A percentile compares a stretch with the other conserved stretches of the same genome.
These are phyloP conservation scores for Eulemur coronatus DNA, from an alignment of 2,797 vertebrate species.

Conservation along the genomic window DNA sequence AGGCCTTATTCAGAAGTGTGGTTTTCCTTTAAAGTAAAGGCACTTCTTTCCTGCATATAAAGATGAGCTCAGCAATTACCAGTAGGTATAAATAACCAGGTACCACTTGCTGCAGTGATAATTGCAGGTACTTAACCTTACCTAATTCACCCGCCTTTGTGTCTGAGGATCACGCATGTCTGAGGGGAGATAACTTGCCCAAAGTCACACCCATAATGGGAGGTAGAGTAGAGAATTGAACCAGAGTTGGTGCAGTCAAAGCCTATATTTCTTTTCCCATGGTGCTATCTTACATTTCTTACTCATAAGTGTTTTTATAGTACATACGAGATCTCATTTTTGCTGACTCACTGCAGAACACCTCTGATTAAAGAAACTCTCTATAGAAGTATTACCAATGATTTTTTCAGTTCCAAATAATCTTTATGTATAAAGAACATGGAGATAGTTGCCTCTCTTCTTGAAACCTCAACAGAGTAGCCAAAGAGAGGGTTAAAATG, in stretches of 20 bases:
- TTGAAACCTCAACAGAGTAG: neutral
- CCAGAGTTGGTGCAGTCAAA: neutral
- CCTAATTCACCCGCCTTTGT: neutral
- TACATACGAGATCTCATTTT: neutral
- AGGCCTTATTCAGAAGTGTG: neutral
- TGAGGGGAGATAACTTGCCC: neutral
- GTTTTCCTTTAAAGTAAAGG: neutral
- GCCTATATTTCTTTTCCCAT: fast-evolving
- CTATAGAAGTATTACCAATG: neutral
- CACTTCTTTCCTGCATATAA: neutral
- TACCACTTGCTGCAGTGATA: neutral
- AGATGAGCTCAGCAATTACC: neutral
- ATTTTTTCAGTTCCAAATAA: neutral
- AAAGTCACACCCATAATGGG: neutral
- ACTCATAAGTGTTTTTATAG: neutral
- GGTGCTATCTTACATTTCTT: neutral
- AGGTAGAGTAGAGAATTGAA: neutral
- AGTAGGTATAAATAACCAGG: neutral
- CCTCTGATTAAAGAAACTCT: neutral
- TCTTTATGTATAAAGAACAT: neutral
- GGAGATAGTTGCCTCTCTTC: neutral
- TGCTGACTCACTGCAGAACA: neutral
- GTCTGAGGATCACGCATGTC: neutral
- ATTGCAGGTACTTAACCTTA: neutral
- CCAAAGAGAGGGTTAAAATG: neutral